Percentiles rank a stretch among this genome's conserved stretches.
phyloP scores from a whole-genome alignment of 2,113 vertebrate genomes.

The Piprites chloris region DNA sequence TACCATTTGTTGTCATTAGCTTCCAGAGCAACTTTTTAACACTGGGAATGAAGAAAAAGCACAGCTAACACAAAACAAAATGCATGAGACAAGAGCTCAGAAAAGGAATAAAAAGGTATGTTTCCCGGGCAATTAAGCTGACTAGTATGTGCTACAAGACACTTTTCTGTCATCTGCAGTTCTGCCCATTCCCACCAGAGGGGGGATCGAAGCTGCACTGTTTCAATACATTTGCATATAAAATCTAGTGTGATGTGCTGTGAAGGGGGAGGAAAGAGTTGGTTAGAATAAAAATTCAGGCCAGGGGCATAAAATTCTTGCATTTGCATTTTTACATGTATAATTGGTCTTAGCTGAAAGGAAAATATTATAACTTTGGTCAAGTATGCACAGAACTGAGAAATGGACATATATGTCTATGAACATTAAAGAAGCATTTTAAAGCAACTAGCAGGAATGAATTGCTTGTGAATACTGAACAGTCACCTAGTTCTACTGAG shows the following conservation, averaged over 20 bases:
- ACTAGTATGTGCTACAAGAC: background rate
- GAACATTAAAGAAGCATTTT: background rate
- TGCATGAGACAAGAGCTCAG: background rate
- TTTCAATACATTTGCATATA: slow-evolving; percentile 21
- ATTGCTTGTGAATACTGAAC: background rate
- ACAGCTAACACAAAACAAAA: background rate
- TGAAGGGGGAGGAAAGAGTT: background rate
- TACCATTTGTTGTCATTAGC: background rate
- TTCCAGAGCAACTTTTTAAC: background rate
- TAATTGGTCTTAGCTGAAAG: background rate
- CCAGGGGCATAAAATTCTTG: background rate
- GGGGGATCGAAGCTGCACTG: slow-evolving; percentile 44
- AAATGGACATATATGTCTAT: background rate
- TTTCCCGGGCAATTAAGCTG: background rate
- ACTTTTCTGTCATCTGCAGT: background rate
- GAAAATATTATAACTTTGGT: background rate
- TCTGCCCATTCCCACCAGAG: slow-evolving; percentile 69
- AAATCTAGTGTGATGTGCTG: background rate
- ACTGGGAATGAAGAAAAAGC: background rate
- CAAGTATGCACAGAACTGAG: background rate
- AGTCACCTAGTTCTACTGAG: background rate
- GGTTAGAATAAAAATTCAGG: background rate
- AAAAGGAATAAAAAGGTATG: background rate
- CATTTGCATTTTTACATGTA: background rate
- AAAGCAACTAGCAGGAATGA: background rate